Conservation (phyloP, 2,113 vertebrate genomes). For the Andinoacara biseriatus region DNA sequence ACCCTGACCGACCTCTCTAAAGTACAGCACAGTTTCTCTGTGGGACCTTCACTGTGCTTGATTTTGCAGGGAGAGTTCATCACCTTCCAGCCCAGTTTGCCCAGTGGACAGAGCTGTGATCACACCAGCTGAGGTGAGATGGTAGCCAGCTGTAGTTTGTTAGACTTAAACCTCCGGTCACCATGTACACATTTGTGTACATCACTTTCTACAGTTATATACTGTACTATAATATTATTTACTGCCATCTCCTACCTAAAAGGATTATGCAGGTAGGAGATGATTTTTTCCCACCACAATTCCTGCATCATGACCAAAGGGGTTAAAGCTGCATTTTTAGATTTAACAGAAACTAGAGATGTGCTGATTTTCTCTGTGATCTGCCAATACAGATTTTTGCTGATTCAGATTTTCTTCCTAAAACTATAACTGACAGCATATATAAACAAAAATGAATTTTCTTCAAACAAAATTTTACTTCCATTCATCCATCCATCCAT, state of each 20-base stretch:
- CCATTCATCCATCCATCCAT: too few relatives aligned
- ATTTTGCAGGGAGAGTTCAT: constrained; percentile 35
- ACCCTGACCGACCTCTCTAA: background rate
- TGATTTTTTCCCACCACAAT: too few relatives aligned
- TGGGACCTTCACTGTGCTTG: background rate
- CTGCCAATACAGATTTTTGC: background rate
- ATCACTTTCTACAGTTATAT: too few relatives aligned
- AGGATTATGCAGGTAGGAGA: too few relatives aligned
- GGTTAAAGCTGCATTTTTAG: background rate
- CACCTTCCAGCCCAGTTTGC: constrained; percentile 33
- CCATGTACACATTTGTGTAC: too few relatives aligned
- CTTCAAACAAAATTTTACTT: too few relatives aligned
- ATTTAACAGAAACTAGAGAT: background rate
- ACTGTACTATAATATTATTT: too few relatives aligned
- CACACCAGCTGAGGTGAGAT: constrained; percentile 50
- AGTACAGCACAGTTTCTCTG: background rate
- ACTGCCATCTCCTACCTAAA: too few relatives aligned
- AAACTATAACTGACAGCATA: background rate
- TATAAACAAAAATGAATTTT: background rate
- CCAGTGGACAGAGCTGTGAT: constrained; percentile 50
- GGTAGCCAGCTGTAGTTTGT: background rate
- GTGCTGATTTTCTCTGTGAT: background rate
- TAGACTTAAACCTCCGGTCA: background rate
- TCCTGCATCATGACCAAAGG: too few relatives aligned
- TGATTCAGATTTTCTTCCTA: background rate